These are phyloP conservation scores for Candidula unifasciata DNA, from an alignment of 2,888 invertebrate species.

Conservation along the genomic window DNA sequence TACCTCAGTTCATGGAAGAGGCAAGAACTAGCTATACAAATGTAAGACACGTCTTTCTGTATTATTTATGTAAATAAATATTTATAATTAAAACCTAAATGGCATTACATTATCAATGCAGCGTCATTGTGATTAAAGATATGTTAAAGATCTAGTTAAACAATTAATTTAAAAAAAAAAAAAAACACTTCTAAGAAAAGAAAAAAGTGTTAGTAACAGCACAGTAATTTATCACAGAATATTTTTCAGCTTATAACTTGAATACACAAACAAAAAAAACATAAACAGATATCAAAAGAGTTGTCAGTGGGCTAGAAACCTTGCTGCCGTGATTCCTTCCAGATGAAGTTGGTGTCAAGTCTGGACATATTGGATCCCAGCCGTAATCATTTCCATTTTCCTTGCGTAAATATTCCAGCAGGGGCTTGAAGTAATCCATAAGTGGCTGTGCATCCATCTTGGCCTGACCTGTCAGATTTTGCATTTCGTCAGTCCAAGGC, in stretches of 20 bases:
- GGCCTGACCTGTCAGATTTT: conserved; percentile 85
- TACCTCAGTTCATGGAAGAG: too few species aligned
- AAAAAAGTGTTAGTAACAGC: not conserved
- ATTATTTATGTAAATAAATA: too few species aligned
- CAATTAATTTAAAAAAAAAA: too few species aligned
- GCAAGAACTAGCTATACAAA: not conserved
- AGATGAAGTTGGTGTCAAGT: not conserved
- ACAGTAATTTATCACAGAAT: not conserved
- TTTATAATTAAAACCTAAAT: too few species aligned
- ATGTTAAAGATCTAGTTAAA: not conserved
- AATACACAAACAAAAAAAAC: not conserved
- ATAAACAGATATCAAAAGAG: not conserved
- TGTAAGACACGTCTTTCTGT: not conserved
- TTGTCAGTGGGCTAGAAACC: not conserved
- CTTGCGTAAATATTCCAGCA: conserved; percentile 87
- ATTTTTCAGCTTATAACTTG: not conserved
- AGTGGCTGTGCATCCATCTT: conserved; percentile 87
- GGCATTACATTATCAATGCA: not conserved
- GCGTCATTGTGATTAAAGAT: not conserved
- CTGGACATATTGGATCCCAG: conserved; percentile 45
- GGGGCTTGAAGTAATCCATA: conserved; percentile 89
- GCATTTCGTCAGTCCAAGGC: conserved; percentile 85
- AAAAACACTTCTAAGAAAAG: not conserved
- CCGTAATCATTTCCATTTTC: conserved; percentile 56
- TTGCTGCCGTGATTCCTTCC: conserved; percentile 56